phyloP scores from a whole-genome alignment of 92 coral and sea anemone genomes.

The Metridium senile region DNA sequence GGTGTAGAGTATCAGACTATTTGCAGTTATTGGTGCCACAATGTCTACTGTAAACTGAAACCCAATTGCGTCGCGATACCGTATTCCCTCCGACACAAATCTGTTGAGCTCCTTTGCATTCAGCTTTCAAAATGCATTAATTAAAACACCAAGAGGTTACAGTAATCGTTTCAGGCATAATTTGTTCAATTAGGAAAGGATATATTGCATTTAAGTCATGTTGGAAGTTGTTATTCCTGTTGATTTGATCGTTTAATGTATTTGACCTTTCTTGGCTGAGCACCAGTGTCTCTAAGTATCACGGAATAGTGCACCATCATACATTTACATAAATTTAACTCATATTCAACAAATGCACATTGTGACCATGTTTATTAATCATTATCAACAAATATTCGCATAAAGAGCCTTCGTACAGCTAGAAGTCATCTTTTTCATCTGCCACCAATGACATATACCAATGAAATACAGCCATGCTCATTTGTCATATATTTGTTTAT shows the following conservation, averaged over 20 bases:
- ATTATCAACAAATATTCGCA: no score
- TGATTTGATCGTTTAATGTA: conserved; percentile 14
- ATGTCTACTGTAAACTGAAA: conserved; percentile 43
- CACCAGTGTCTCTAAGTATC: neutral
- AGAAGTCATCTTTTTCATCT: no score
- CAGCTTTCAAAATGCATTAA: neutral
- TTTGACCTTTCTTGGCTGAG: conserved; percentile 26
- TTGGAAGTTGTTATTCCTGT: neutral
- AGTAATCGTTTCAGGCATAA: neutral
- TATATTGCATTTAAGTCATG: neutral
- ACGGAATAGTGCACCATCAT: neutral
- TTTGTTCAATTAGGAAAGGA: neutral
- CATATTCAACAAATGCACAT: no score
- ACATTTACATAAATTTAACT: no score
- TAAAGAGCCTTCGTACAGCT: no score
- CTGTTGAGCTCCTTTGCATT: neutral
- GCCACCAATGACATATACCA: no score
- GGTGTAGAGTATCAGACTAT: neutral
- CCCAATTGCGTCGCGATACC: conserved; percentile 1
- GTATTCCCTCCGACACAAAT: neutral
- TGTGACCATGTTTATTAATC: no score
- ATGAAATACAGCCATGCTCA: no score
- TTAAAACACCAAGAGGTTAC: neutral
- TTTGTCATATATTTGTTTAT: no score
- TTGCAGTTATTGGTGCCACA: conserved; percentile 20